A percentile compares a stretch with the other conserved stretches of the same genome.
phyloP scores from a whole-genome alignment of 2,888 invertebrate species.

The Hydriomena furcata region DNA sequence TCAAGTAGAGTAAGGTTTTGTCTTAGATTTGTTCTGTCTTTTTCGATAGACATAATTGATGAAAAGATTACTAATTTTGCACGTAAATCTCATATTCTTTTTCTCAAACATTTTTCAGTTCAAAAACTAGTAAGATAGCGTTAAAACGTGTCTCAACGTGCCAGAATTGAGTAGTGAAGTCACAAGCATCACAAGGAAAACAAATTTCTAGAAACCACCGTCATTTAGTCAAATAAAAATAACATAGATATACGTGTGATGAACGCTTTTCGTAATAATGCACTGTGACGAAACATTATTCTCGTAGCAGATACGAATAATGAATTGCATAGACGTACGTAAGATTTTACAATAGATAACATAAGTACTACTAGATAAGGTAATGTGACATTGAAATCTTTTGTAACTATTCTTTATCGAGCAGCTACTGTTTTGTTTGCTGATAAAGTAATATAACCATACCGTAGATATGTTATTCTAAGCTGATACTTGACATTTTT shows the following conservation, averaged over 20 bases:
- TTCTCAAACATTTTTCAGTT: not conserved
- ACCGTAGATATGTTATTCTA: too few species aligned
- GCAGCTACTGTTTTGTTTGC: conserved; percentile 1
- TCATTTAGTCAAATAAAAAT: not conserved
- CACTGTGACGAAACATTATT: conserved; percentile 23
- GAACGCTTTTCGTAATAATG: conserved; percentile 30
- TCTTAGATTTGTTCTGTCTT: too few species aligned
- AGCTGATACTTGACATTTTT: too few species aligned
- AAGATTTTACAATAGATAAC: not conserved
- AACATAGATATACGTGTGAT: conserved; percentile 13
- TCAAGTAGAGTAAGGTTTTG: too few species aligned
- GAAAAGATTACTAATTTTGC: too few species aligned
- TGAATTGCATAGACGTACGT: conserved; percentile 9
- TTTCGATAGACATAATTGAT: too few species aligned
- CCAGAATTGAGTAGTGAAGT: not conserved
- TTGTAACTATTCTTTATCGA: conserved; percentile 5
- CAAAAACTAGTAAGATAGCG: not conserved
- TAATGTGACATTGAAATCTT: conserved; percentile 8
- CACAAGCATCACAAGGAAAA: conserved; percentile 27
- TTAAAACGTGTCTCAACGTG: not conserved
- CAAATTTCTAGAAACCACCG: conserved; percentile 27
- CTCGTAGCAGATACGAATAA: not conserved
- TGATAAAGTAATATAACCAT: too few species aligned
- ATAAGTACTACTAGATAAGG: conserved; percentile 9
- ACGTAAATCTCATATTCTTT: too few species aligned